phyloP scores from a whole-genome alignment of 1,140 invertebrate species.

The Aradophagus sp. region DNA sequence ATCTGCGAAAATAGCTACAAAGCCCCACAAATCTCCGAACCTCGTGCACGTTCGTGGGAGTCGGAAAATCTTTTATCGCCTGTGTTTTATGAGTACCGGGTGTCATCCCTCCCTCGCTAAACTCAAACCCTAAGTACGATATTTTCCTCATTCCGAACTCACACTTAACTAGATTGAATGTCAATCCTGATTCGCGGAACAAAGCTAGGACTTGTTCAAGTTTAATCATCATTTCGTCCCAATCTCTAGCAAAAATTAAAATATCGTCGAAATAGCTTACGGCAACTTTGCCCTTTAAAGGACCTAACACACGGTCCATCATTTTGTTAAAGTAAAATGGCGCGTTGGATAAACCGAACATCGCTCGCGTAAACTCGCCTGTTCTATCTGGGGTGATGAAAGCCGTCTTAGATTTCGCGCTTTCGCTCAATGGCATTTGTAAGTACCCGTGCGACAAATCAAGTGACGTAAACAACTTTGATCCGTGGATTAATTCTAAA shows the following conservation, averaged over 20 bases:
- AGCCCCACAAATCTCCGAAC: conserved; percentile 7
- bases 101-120: background rate
- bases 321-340: no score
- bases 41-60: background rate
- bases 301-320: no score
- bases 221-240: no score
- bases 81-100: conserved; percentile 16
- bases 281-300: no score
- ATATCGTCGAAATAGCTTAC: no score
- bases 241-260: no score
- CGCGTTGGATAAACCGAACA: no score
- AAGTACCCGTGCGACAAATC: conserved; percentile 1
- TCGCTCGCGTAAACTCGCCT: background rate
- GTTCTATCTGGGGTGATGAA: background rate
- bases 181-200: no score
- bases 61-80: no score
- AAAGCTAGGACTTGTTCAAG: no score
- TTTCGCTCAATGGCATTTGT: background rate
- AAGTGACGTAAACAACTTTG: background rate
- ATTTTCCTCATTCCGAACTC: conserved; percentile 2
- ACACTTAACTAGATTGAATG: no score
- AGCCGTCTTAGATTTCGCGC: background rate
- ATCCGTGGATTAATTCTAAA: conserved; percentile 7
- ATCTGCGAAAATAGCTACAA: background rate
- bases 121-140: conserved; percentile 7